Conservation (phyloP, 1,140 invertebrate genomes). For the Drosophila setifemur region DNA sequence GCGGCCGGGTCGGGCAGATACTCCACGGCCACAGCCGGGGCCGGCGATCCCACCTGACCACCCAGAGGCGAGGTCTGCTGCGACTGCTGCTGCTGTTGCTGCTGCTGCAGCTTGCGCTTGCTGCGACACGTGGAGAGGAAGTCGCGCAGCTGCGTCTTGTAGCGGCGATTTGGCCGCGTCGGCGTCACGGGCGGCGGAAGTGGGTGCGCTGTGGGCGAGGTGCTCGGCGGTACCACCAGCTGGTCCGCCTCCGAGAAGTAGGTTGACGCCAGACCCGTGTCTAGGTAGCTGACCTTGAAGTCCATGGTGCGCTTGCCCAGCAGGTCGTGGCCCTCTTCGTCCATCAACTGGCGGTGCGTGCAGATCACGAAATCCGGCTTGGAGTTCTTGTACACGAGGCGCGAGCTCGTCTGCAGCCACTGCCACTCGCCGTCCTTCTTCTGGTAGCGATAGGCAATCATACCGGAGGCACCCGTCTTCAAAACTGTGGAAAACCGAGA, state of each 20-base stretch:
- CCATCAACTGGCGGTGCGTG: slow-evolving; percentile 98
- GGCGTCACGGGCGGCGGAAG: slow-evolving; percentile 86
- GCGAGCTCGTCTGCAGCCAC: slow-evolving; percentile 98
- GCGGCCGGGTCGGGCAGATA: slow-evolving; percentile 87
- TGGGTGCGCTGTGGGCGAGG: slow-evolving; percentile 77
- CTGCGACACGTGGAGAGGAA: slow-evolving; percentile 95
- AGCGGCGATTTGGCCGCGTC: slow-evolving; percentile 91
- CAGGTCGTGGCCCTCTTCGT: slow-evolving; percentile 98
- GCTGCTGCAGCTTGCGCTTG: slow-evolving; percentile 90
- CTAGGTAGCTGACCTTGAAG: slow-evolving; percentile 97
- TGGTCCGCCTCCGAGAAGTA: slow-evolving; percentile 94
- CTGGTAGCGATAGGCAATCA: slow-evolving; percentile 98
- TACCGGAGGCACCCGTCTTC: slow-evolving; percentile 98
- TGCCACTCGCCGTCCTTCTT: slow-evolving; percentile 97
- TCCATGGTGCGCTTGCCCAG: slow-evolving; percentile 98
- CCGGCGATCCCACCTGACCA: slow-evolving; percentile 82
- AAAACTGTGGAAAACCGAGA: slow-evolving; percentile 88
- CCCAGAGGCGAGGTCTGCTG: slow-evolving; percentile 75
- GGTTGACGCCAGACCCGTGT: slow-evolving; percentile 94
- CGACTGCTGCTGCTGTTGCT: slow-evolving; percentile 84
- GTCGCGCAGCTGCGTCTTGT: slow-evolving; percentile 96
- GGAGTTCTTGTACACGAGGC: slow-evolving; percentile 99
- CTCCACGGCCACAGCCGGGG: slow-evolving; percentile 85
- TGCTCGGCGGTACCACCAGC: slow-evolving; percentile 86
- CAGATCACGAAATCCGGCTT: slow-evolving; percentile 99